Evolutionary conservation across 2,797 vertebrate species (phyloP), one percentile per base, ranked within the genome.

Genomic region (Ctenopoma multispine): DNA sequence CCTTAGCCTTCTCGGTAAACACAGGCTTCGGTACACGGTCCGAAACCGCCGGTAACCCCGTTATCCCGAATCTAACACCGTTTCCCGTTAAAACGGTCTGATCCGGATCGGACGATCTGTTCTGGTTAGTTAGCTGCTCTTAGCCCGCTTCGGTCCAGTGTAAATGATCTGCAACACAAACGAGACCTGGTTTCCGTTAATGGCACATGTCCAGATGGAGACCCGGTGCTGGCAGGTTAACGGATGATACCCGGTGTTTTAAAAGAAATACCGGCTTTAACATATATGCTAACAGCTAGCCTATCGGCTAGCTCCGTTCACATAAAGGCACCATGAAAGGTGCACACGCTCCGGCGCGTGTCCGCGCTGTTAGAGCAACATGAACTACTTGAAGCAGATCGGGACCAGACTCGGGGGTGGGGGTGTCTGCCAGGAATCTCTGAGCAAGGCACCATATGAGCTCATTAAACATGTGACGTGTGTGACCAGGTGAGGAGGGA

Each of bases 321-420:
- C 7, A 1, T 17, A 4, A 3, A 14, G 12, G 41, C 56, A 2
- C 5, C 50, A 4, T 5, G 43, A 12, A 8, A 27, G 61, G 83
- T 80, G 83, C 75, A 84, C 80, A 34, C 78, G 75, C 80, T 4
- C 18, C 9, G 5, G 87, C 87, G 80, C 87, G 74, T 79, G 82
- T 76, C 87, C 85, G 83, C 59, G 13, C 3, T 1, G 38, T 1
- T 1, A 29, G 24, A 61, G 54, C 58, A 63, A 48, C 79, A 66
- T 63, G 77, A 72, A 73, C 72, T 56, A 1, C 17, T 53, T 64
- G n/a, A 23, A 53, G 18, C n/a, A 5, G 23, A 14, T 6, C 7
- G 21, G 13, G 15, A 53, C 11, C n/a, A 5, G 23, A 14, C 6
- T 7, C 18, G 13, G 10, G 43, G 31, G 10, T 9, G 34, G 20